These are phyloP conservation scores for Macrosteles quadrilineatus DNA, from an alignment of 1,140 invertebrate genomes.

Conservation along the genomic window DNA sequence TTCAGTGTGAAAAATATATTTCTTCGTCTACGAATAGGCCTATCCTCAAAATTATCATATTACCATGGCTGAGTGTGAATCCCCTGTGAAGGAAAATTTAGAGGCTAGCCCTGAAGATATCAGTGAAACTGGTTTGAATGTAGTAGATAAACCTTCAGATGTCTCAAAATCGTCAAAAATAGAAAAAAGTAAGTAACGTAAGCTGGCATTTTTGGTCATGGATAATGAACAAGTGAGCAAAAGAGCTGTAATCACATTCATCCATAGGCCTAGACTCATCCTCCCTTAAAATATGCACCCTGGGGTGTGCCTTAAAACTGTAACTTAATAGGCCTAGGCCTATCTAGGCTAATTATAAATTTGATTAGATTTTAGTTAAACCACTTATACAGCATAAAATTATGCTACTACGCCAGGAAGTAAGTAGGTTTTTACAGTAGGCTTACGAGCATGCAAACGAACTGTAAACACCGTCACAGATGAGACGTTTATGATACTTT, in stretches of 20 bases:
- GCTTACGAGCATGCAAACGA: not conserved
- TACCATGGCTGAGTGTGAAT: conserved; percentile 4
- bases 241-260: not conserved
- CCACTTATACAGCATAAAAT: no score
- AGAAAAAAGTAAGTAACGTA: not conserved
- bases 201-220: not conserved
- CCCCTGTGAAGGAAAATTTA: not conserved
- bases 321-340: not conserved
- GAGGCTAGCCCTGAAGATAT: conserved; percentile 7
- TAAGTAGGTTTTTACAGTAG: no score
- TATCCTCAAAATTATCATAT: no score
- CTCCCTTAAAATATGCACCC: not conserved
- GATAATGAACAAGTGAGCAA: not conserved
- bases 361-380: no score
- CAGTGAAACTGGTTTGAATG: conserved; percentile 14
- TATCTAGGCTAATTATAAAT: no score
- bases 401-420: no score
- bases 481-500: no score
- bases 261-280: no score
- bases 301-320: not conserved
- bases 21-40: no score
- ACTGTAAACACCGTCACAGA: no score
- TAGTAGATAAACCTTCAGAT: not conserved
- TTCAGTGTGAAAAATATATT: no score
- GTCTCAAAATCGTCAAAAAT: not conserved